These are phyloP conservation scores for Pitta sordida DNA, from an alignment of 2,113 vertebrate species.

Conservation along the genomic window DNA sequence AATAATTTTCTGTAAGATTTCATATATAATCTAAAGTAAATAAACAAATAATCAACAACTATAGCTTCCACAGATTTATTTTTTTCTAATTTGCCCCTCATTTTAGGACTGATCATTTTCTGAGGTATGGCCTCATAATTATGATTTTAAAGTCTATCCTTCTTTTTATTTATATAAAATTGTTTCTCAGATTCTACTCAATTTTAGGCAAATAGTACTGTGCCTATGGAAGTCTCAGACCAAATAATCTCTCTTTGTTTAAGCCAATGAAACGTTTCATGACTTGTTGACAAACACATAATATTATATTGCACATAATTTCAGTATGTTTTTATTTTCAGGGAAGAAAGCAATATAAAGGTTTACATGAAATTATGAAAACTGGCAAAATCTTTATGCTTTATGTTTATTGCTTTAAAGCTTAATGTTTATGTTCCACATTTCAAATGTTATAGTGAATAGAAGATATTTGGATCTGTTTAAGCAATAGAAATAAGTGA, in stretches of 20 bases:
- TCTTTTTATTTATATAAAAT: background rate
- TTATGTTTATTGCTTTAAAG: background rate
- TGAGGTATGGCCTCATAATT: background rate
- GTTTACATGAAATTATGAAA: background rate
- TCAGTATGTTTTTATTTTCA: background rate
- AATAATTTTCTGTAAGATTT: background rate
- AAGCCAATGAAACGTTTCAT: background rate
- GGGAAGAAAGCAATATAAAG: background rate
- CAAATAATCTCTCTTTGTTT: background rate
- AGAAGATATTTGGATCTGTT: background rate
- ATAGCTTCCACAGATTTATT: background rate
- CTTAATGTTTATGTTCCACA: background rate
- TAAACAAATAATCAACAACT: background rate
- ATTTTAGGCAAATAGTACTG: background rate
- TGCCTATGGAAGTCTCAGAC: background rate
- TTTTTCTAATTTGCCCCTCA: background rate
- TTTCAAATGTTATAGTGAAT: background rate
- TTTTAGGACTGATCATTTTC: background rate
- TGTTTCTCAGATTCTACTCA: background rate
- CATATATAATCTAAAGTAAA: background rate
- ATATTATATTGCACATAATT: background rate
- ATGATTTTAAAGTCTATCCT: background rate
- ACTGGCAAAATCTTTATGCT: background rate
- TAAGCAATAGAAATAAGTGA: conserved; percentile 11
- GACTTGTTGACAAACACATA: background rate